Percentiles rank a stretch among this genome's conserved stretches.
These are phyloP conservation scores for Holothuria scabra DNA, from an alignment of 53 echinoderm and acorn worm species.

Conservation along the genomic window DNA sequence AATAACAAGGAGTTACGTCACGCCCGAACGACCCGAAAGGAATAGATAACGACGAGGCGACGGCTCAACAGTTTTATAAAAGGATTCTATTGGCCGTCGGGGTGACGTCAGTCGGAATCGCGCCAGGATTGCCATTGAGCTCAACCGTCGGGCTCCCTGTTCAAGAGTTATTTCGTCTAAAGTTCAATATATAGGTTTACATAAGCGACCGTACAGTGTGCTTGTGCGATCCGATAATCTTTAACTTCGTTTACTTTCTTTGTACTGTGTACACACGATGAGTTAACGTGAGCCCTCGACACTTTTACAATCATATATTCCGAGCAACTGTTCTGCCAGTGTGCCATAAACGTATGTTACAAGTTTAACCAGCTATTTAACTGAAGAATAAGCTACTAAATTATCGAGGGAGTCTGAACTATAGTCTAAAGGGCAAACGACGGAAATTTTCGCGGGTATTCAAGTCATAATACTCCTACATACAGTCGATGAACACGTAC, in stretches of 20 bases:
- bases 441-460: no score
- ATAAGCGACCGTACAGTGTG: constrained; percentile 18
- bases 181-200: constrained; percentile 7
- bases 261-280: constrained; percentile 25
- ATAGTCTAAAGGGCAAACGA: no score
- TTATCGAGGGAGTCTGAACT: no score
- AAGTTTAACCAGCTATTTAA: no score
- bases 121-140: constrained; percentile 36
- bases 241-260: constrained; percentile 19
- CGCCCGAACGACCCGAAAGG: constrained; percentile 41
- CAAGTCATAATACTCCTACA: no score
- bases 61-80: constrained; percentile 38
- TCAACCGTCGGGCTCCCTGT: constrained; percentile 19
- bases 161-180: constrained; percentile 18
- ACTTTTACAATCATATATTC: no score
- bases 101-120: constrained; percentile 41
- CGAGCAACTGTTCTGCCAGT: no score
- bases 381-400: no score
- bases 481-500: no score
- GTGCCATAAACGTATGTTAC: no score
- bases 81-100: constrained; percentile 28
- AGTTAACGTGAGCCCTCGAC: not conserved
- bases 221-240: not conserved
- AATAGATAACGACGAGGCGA: constrained; percentile 40
- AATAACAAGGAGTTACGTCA: constrained; percentile 34